phyloP scores from a whole-genome alignment of 2,113 vertebrate genomes.

The Eolophus roseicapilla region DNA sequence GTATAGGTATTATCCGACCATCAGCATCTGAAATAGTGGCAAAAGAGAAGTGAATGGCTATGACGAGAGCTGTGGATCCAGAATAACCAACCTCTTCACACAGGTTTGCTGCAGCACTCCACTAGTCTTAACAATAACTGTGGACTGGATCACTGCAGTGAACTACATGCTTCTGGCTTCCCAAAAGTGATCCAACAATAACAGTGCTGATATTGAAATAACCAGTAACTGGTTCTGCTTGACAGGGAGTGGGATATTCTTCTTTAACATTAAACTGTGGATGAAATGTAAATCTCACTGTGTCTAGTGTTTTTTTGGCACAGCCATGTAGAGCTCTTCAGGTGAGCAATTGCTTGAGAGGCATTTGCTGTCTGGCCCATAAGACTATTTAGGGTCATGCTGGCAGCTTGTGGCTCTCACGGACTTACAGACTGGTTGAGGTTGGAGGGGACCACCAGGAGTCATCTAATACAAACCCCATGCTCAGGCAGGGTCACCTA shows the following conservation, averaged over 20 bases:
- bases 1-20: background rate
- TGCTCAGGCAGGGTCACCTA: background rate
- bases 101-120: background rate
- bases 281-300: background rate
- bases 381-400: background rate
- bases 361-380: background rate
- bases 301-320: background rate
- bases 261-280: background rate
- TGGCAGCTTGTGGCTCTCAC: fast-evolving
- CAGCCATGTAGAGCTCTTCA: background rate
- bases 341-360: fast-evolving
- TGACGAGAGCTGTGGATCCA: background rate
- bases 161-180: background rate
- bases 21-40: background rate
- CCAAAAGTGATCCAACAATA: background rate
- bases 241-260: background rate
- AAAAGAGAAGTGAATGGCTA: background rate
- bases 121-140: background rate
- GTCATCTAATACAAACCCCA: background rate
- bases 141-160: background rate
- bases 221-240: background rate
- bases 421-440: background rate
- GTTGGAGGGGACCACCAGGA: background rate
- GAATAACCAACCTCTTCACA: background rate
- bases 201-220: background rate